A percentile compares a stretch with the other conserved stretches of the same genome.
phyloP scores from a whole-genome alignment of 2,113 vertebrate species.

The Chelonoidis abingdonii region DNA sequence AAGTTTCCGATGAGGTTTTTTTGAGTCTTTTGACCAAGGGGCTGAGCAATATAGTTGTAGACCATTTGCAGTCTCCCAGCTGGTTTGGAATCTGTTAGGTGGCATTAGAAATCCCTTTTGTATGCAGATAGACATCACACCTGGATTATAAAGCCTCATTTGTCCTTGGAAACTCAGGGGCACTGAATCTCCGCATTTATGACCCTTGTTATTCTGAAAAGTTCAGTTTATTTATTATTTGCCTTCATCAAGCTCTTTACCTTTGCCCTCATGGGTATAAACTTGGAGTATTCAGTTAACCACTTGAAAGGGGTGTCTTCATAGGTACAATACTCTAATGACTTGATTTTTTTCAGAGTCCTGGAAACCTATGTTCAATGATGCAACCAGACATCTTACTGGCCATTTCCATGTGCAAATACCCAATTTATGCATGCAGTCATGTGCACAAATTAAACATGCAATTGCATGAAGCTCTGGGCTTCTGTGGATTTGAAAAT shows the following conservation, averaged over 20 bases:
- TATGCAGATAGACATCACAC: background rate
- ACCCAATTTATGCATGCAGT: background rate
- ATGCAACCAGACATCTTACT: background rate
- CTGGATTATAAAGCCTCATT: background rate
- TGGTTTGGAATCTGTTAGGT: background rate
- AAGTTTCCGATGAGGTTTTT: background rate
- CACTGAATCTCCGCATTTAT: background rate
- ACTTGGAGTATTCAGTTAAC: background rate
- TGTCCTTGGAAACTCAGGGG: background rate
- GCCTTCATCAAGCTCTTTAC: background rate
- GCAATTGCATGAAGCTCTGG: background rate
- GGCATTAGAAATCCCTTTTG: background rate
- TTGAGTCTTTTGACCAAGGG: background rate
- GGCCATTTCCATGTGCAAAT: background rate
- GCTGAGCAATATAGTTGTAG: background rate
- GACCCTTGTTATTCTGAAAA: background rate
- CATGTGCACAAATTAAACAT: background rate
- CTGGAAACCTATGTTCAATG: background rate
- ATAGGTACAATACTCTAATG: rapidly evolving
- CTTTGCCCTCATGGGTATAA: background rate
- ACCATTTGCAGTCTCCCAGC: background rate
- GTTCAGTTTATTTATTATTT: background rate
- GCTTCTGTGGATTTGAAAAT: background rate
- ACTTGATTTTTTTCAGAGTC: background rate
- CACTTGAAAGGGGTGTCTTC: rapidly evolving